Evolutionary conservation across 1,140 invertebrate species (phyloP).

Genomic region (Kradibia gibbosae): DNA sequence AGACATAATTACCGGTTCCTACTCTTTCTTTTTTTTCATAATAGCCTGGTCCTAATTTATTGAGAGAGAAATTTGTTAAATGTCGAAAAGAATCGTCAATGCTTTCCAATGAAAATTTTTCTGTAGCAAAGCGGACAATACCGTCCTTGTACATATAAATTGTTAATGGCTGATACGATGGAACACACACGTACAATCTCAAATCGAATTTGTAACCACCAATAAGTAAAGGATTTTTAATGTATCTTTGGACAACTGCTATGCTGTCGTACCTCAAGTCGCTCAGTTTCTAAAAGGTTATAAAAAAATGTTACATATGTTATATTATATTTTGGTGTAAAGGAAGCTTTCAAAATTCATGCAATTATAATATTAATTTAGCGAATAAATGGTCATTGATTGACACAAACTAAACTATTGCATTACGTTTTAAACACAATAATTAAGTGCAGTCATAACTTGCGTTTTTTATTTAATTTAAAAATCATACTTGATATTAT

Average conservation of each 20-base stretch:
- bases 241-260: conserved; percentile 87
- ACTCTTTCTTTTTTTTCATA: conserved; percentile 85
- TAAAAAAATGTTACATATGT: no score
- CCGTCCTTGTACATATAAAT: conserved; percentile 89
- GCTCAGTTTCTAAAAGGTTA: conserved; percentile 80
- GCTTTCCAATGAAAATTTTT: conserved; percentile 87
- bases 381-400: no score
- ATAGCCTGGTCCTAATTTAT: conserved; percentile 85
- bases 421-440: no score
- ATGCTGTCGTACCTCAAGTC: conserved; percentile 82
- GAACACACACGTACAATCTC: conserved; percentile 87
- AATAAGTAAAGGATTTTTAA: conserved; percentile 87
- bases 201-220: conserved; percentile 92
- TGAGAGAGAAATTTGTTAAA: conserved; percentile 90
- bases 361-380: no score
- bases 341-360: no score
- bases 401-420: no score
- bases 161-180: conserved; percentile 85
- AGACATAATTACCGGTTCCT: conserved; percentile 77
- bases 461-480: no score
- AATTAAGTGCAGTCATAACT: no score
- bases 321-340: neutral
- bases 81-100: conserved; percentile 91
- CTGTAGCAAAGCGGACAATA: conserved; percentile 84
- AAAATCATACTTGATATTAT: no score